Percentiles rank a stretch among this genome's conserved stretches.
These are phyloP conservation scores for Coenonympha glycerion DNA, from an alignment of 2,888 invertebrate species.

Conservation along the genomic window DNA sequence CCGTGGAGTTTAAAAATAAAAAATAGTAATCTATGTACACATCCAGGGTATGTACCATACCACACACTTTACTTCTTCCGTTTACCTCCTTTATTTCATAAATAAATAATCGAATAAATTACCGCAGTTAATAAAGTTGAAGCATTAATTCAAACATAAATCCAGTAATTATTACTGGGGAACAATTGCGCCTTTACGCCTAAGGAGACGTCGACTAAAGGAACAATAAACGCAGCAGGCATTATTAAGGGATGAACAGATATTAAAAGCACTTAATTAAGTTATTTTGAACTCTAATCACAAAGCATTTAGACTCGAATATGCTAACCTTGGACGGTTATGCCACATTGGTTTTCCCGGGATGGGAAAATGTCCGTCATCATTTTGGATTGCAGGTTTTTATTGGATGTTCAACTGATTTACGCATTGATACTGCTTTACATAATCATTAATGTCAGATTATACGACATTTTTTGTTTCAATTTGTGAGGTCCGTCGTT, in stretches of 20 bases:
- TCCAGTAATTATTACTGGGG: not conserved
- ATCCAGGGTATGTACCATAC: too few species aligned
- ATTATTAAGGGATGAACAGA: conserved; percentile 4
- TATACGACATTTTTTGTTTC: not conserved
- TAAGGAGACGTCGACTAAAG: conserved; percentile 1
- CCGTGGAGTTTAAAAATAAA: too few species aligned
- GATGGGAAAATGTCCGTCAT: conserved; percentile 5
- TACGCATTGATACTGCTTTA: not conserved
- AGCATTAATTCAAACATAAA: too few species aligned
- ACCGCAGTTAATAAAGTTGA: too few species aligned
- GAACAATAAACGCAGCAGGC: conserved; percentile 4
- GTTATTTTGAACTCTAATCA: conserved; percentile 22
- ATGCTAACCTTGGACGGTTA: conserved; percentile 12
- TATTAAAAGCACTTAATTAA: conserved; percentile 18
- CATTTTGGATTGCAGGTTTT: too few species aligned
- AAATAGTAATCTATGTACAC: too few species aligned
- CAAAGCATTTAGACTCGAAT: conserved; percentile 17
- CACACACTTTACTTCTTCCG: too few species aligned
- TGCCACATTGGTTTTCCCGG: conserved; percentile 11
- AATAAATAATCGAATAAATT: too few species aligned
- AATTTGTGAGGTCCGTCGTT: too few species aligned
- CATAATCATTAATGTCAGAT: not conserved
- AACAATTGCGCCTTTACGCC: conserved; percentile 2
- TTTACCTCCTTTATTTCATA: too few species aligned
- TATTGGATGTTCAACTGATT: not conserved